Percentiles rank a stretch among this genome's conserved stretches.
phyloP scores from a whole-genome alignment of 2,797 vertebrate species.

The Echeneis naucrates region DNA sequence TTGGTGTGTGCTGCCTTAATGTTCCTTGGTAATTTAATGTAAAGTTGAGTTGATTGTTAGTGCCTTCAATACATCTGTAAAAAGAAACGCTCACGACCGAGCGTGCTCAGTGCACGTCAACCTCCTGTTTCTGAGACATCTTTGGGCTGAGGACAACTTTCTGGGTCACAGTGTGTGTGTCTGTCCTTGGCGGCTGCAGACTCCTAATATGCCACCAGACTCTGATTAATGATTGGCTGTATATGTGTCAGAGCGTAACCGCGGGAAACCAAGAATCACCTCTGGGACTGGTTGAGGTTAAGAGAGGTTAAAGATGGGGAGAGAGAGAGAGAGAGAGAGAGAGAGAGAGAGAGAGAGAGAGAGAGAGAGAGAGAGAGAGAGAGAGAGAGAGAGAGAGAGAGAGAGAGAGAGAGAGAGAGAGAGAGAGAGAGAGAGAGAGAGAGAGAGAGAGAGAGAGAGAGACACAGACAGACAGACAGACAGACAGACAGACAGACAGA shows the following conservation, averaged over 20 bases:
- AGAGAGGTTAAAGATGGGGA: slow-evolving; percentile 53
- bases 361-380: too few species aligned
- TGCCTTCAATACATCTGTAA: slow-evolving; percentile 22
- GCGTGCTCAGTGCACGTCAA: not conserved
- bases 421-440: too few species aligned
- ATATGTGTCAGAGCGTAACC: slow-evolving; percentile 73
- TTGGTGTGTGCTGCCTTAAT: not conserved
- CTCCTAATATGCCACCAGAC: slow-evolving; percentile 62
- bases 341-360: too few species aligned
- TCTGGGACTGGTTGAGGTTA: slow-evolving; percentile 51
- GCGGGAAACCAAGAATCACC: slow-evolving; percentile 54
- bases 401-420: too few species aligned
- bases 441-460: too few species aligned
- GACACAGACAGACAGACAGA: too few species aligned
- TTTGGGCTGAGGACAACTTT: slow-evolving; percentile 60
- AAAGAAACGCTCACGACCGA: slow-evolving; percentile 6
- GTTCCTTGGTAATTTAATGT: not conserved
- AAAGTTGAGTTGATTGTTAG: not conserved
- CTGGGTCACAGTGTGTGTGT: slow-evolving; percentile 56
- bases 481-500: too few species aligned
- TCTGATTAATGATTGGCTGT: slow-evolving; percentile 73
- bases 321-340: too few species aligned
- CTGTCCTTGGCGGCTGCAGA: slow-evolving; percentile 45
- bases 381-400: too few species aligned
- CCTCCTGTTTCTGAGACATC: slow-evolving; percentile 46